These are phyloP conservation scores for Cantharis flavilabris DNA, from an alignment of 2,888 invertebrate genomes.

Conservation along the genomic window DNA sequence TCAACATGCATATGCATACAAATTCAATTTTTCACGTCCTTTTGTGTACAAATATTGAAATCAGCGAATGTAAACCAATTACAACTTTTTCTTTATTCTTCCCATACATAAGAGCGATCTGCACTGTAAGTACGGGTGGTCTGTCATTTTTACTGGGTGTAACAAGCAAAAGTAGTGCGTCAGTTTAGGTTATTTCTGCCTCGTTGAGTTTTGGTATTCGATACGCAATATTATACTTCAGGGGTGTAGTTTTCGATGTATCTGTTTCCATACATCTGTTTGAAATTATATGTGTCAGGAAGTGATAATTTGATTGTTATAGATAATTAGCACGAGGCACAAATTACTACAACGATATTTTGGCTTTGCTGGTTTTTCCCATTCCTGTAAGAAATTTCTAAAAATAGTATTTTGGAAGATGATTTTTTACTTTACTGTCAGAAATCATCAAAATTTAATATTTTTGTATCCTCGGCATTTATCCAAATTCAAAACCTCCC, in stretches of 20 bases:
- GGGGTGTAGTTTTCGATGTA: conserved; percentile 34
- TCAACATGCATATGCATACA: conserved; percentile 13
- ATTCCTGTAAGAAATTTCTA: no score
- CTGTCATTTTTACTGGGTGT: conserved; percentile 31
- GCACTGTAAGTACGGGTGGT: conserved; percentile 30
- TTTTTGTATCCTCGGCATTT: background rate
- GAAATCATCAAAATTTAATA: background rate
- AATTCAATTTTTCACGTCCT: conserved; percentile 8
- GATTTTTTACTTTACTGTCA: no score
- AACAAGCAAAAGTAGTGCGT: conserved; percentile 34
- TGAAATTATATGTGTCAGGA: conserved; percentile 7
- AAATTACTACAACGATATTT: background rate
- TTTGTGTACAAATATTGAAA: conserved; percentile 15
- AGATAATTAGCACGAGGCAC: background rate
- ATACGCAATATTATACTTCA: conserved; percentile 36
- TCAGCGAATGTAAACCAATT: background rate
- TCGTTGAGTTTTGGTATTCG: conserved; percentile 28
- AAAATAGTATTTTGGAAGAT: no score
- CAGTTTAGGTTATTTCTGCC: conserved; percentile 32
- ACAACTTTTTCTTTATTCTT: background rate
- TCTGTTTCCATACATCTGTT: conserved; percentile 31
- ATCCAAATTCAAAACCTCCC: background rate
- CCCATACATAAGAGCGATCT: background rate
- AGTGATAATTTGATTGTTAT: conserved; percentile 5
- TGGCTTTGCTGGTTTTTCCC: background rate